Evolutionary conservation across 2,113 vertebrate species (phyloP).

Genomic region (Echinops telfairi): DNA sequence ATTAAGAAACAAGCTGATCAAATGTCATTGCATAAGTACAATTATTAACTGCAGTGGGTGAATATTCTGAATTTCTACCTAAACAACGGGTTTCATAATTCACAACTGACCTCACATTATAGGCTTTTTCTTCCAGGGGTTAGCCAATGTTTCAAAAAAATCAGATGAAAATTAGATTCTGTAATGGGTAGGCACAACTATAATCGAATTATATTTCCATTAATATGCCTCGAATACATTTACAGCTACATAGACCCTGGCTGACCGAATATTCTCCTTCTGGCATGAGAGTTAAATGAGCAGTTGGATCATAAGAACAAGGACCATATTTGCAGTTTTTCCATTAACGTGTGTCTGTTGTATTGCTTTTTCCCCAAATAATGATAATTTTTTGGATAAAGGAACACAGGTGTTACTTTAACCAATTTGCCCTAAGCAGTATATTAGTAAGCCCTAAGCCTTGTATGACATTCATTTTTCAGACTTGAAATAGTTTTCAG

Average conservation of each 20-base stretch:
- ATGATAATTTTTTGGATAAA: background rate
- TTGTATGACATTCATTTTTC: background rate
- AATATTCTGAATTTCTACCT: background rate
- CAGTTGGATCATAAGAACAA: background rate
- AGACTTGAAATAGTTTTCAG: constrained; percentile 45
- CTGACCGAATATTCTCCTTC: background rate
- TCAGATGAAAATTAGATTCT: constrained; percentile 20
- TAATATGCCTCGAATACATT: background rate
- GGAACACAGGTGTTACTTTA: background rate
- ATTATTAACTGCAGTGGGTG: background rate
- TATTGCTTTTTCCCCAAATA: background rate
- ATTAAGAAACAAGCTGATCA: too few species aligned
- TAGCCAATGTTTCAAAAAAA: background rate
- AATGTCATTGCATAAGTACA: too few species aligned
- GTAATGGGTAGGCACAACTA: too few species aligned
- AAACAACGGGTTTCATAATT: background rate
- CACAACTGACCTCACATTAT: background rate
- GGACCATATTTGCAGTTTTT: background rate
- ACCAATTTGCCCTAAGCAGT: background rate
- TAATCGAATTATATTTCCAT: too few species aligned
- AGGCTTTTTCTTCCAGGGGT: background rate
- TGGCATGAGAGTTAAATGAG: background rate
- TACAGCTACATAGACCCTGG: background rate
- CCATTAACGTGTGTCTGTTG: background rate
- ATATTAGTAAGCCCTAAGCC: background rate